Evolutionary conservation across 2,113 vertebrate genomes (phyloP), one percentile per base, ranked within the genome.

Genomic region (Phalacrocorax carbo): DNA sequence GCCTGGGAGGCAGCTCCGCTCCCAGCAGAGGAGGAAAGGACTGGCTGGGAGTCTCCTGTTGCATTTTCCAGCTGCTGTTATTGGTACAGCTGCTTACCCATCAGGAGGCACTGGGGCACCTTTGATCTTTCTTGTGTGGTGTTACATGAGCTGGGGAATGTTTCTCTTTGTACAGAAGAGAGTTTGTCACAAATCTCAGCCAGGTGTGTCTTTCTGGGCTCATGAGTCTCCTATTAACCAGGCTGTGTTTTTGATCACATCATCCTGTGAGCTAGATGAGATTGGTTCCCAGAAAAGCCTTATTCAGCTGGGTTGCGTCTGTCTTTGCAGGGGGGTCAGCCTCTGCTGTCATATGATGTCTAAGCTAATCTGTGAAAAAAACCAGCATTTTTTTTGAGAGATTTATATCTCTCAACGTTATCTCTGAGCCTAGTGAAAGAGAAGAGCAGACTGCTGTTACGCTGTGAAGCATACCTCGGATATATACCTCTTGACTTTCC

Each of bases 51-150:
- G 29, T 84, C 78, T 94, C 79, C 86, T 57, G 38, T 84, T 95
- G 88, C 77, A 72, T 91, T 92, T 93, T 94, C 88, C 84, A 91
- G 86, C 92, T 95, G 97, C 92, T 83, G 52, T 76, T 97, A 76
- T 87, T 97, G 77, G 87, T 93, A 95, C 93, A 97, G 94, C 93
- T 97, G 96, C 86, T 83, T 80, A 69, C 91, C 55, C 95, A 82
- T 92, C 78, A 38, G 94, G 93, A 95, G 94, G 90, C 52, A 88
- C 34, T 1, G 4, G 69, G 36, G 19, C 73, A 92, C 82, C 92
- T 97, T 97, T 97, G 95, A 96, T 97, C 94, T 94, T 88, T 81
- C 81, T 70, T 85, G 89, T 27, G 55, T 91, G 95, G 68, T 64
- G 87, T 90, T 96, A 91, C 62, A 78, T 40, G 86, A 93, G 85